phyloP scores from a whole-genome alignment of 2,888 invertebrate genomes.

The Aricia artaxerxes region DNA sequence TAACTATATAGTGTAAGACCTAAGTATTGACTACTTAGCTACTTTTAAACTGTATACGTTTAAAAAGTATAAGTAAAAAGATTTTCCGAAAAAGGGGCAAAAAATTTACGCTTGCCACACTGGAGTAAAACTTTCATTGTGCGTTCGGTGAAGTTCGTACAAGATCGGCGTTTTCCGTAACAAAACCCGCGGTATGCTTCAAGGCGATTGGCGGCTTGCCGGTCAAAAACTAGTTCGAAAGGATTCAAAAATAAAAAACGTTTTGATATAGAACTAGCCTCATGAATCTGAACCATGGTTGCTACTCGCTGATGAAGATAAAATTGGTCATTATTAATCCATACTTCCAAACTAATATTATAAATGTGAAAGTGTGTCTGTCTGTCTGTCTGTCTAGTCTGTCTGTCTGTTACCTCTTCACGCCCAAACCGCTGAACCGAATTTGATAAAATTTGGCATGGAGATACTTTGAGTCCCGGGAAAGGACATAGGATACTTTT shows the following conservation, averaged over 20 bases:
- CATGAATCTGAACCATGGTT: slow-evolving; percentile 1
- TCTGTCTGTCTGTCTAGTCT: too few species aligned
- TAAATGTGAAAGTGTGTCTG: too few species aligned
- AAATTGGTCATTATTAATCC: neutral
- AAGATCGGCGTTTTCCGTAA: slow-evolving; percentile 41
- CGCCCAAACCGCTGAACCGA: too few species aligned
- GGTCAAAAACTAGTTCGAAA: slow-evolving; percentile 29
- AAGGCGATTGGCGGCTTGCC: slow-evolving; percentile 16
- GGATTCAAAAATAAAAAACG: slow-evolving; percentile 22
- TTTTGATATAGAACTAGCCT: slow-evolving; percentile 2
- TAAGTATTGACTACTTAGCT: too few species aligned
- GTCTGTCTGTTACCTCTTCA: too few species aligned
- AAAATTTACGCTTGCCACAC: slow-evolving; percentile 48
- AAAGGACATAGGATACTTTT: too few species aligned
- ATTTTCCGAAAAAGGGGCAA: slow-evolving; percentile 38
- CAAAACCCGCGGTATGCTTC: slow-evolving; percentile 37
- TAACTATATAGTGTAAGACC: neutral
- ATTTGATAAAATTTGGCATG: too few species aligned
- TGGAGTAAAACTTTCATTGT: slow-evolving; percentile 55
- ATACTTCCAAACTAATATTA: too few species aligned
- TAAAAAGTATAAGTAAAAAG: neutral
- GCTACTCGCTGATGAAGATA: neutral
- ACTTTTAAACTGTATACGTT: neutral
- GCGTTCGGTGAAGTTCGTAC: slow-evolving; percentile 45
- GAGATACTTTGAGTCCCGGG: too few species aligned